These are phyloP conservation scores for Apaloderma vittatum DNA, from an alignment of 2,113 vertebrate genomes.

Conservation along the genomic window DNA sequence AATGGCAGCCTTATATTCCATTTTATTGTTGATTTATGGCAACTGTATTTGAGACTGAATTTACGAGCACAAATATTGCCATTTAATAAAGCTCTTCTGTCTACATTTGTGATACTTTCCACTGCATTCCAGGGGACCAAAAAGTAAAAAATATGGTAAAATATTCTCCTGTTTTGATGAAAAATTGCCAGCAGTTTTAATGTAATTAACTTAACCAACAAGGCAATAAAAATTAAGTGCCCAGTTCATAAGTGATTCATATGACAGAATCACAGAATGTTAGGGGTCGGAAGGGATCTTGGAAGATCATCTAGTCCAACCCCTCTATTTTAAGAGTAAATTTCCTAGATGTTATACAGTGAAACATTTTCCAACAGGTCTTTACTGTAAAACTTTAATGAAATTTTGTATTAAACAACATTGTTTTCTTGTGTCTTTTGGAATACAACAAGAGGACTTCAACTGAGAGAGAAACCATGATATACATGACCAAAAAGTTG, in stretches of 20 bases:
- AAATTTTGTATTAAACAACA: not conserved
- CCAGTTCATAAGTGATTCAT: not conserved
- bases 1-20: not conserved
- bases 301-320: too few relatives aligned
- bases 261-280: not conserved
- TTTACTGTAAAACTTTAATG: not conserved
- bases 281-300: too few relatives aligned
- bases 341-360: not conserved
- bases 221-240: slow-evolving; percentile 38
- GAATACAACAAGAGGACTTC: not conserved
- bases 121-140: not conserved
- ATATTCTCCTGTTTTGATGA: slow-evolving; percentile 11
- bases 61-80: not conserved
- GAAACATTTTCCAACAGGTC: not conserved
- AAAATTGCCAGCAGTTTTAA: slow-evolving; percentile 16
- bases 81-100: not conserved
- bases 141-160: not conserved
- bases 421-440: not conserved
- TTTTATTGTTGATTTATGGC: not conserved
- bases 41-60: not conserved
- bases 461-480: not conserved
- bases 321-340: not conserved
- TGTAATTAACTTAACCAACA: slow-evolving; percentile 7
- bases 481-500: not conserved
- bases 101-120: not conserved